Base-by-base conservation (phyloP, 2,888 invertebrate species). In the Sinodicranocentrus sp. region DNA sequence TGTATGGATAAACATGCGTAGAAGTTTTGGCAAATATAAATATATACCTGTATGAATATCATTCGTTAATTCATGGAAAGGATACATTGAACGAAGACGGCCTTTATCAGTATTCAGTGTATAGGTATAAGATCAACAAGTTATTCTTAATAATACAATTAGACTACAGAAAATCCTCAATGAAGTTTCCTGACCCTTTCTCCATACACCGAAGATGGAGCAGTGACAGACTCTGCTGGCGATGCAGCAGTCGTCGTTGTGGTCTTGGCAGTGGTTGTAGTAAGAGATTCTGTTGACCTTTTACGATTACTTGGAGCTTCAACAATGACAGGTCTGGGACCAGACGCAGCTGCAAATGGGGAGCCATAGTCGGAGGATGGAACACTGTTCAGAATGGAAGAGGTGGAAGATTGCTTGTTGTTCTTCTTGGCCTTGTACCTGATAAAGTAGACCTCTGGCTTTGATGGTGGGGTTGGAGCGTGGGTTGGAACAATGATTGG, bases 391-490 rank as follows among this genome's bases (percentile, higher is more conserved):
- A 23, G 13, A 17, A 52, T 5, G 3, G 17, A 19, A n/a, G 54
- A 57, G n/a, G 52, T 13, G 8, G 75, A 75, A 5, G 67, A 25
- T 17, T 28, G 43, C 25, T 68, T 78, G 63, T 52, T 77, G 25
- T 84, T 84, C 57, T 86, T 87, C 13, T 82, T 72, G 10, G 86
- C 84, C 82, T 87, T 88, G 82, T 88, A 88, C 23, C 87, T 70
- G 75, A 88, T 88, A 68, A 88, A 88, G 80, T 88, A 88, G 28
- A 88, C 96, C 92, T 96, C 96, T 83, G 96, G 96, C 92, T 96
- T 96, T 91, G 95, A 94, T 87, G 96, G 96, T 90, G 95, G 95
- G 70, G 95, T 95, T 63, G 96, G 95, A 0, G 94, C 93, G 13
- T 94, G 92, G 15, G 94, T 94, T 61, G 95, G 95, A 89, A 96